phyloP scores from a whole-genome alignment of 2,113 vertebrate genomes.

The Felis catus region DNA sequence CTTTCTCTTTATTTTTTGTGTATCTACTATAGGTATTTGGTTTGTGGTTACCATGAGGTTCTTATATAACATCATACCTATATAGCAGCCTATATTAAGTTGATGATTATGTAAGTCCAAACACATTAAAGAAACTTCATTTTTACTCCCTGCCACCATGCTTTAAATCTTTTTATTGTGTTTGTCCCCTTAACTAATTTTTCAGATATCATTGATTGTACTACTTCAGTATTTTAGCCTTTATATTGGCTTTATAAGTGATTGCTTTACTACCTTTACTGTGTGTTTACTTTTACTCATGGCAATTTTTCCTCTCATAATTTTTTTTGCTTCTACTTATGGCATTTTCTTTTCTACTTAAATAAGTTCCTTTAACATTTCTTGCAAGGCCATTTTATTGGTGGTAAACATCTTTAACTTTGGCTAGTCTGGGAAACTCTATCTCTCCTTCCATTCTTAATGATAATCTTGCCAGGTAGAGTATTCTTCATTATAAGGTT shows the following conservation, averaged over 20 bases:
- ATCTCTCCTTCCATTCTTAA: neutral
- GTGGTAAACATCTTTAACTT: neutral
- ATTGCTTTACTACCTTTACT: neutral
- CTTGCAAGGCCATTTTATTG: neutral
- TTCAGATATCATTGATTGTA: neutral
- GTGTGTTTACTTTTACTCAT: neutral
- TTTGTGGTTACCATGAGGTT: too few relatives aligned
- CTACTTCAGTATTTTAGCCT: neutral
- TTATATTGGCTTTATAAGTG: neutral
- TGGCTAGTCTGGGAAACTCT: too few relatives aligned
- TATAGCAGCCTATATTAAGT: too few relatives aligned
- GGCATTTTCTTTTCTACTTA: neutral
- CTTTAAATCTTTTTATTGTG: neutral
- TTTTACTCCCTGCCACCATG: neutral
- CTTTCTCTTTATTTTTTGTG: too few relatives aligned
- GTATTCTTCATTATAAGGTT: neutral
- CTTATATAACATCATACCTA: too few relatives aligned
- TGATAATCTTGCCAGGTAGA: neutral
- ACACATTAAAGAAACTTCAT: neutral
- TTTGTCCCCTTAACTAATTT: neutral
- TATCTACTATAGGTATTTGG: too few relatives aligned
- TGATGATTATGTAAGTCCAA: too few relatives aligned
- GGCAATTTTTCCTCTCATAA: neutral
- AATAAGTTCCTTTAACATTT: neutral
- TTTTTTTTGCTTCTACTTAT: neutral